Evolutionary conservation across 2,888 invertebrate genomes (phyloP), one percentile per base, ranked within the genome.

Genomic region (Elmis aenea): DNA sequence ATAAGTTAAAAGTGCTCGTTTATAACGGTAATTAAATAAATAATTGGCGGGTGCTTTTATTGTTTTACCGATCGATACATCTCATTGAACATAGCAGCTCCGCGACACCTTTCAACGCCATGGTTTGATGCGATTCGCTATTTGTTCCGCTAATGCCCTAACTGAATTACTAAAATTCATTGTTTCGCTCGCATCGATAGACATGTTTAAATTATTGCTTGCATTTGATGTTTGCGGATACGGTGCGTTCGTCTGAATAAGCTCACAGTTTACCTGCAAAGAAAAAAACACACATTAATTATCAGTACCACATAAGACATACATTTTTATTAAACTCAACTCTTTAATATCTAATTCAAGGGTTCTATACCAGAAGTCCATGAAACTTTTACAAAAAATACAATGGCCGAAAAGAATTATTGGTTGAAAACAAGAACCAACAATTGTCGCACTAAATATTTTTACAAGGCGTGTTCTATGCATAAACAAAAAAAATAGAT

Each of bases 191-290:
- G 22, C 14, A 14, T 30, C 30, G 10, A 23, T 11, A 9, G 13
- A 30, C 30, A 30, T 30, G n/a, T 22, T 28, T 30, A 30, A 30
- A 30, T 14, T 21, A 21, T 21, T 29, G 29, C 6, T 14, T 18
- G 21, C 18, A n/a, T n/a, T n/a, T n/a, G n/a, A n/a, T n/a, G n/a
- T n/a, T n/a, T n/a, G 21, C 35, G 9, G 21, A 26, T 21, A 15
- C 13, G 25, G 14, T 1, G 18, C 26, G n/a, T 25, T 24, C 16
- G 21, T 13, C 20, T 14, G 28, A 28, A 24, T 29, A 20, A n/a
- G 9, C 8, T 14, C 12, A 12, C 27, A 9, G 13, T 33, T 30
- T 35, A 35, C 35, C 35, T 35, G 29, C 10, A 35, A 35, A 28
- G 13, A 29, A 28, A 24, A 13, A 8, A 3, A 24, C 6, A 13